Percentiles rank a stretch among this genome's conserved stretches.
Evolutionary conservation across 2,888 invertebrate species (phyloP).

Genomic region (Crocallis elinguaria): DNA sequence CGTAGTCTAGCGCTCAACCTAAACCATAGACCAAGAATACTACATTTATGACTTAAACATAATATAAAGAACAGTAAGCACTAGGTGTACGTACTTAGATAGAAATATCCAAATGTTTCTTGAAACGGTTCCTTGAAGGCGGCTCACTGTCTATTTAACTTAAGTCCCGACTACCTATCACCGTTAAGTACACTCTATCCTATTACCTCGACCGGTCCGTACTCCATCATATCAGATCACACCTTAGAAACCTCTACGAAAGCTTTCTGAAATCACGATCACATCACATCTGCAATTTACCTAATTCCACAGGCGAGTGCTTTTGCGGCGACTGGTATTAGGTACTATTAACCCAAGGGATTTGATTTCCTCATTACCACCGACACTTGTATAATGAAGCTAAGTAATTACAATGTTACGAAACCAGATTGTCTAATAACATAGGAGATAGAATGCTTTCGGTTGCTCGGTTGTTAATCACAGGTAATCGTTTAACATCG

Average conservation of each 20-base stretch:
- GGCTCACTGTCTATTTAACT: constrained; percentile 14
- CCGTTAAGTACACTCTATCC: constrained; percentile 8
- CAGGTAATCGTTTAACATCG: not conserved
- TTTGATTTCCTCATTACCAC: constrained; percentile 20
- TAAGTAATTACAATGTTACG: constrained; percentile 11
- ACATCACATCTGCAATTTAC: constrained; percentile 11
- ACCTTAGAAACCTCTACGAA: constrained; percentile 1
- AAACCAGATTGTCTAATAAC: not conserved
- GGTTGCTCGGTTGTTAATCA: not conserved
- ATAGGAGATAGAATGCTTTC: constrained; percentile 1
- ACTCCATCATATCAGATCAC: not conserved
- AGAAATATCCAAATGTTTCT: constrained; percentile 3
- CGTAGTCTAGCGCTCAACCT: no score
- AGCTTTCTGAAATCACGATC: not conserved
- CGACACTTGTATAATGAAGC: constrained; percentile 8
- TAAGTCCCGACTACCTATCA: not conserved
- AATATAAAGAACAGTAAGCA: no score
- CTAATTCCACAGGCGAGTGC: constrained; percentile 4
- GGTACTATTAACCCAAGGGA: not conserved
- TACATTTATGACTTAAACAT: no score
- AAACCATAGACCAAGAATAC: no score
- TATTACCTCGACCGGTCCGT: constrained; percentile 6
- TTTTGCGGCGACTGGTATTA: constrained; percentile 3
- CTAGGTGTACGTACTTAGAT: no score
- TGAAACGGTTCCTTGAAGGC: constrained; percentile 14